These are phyloP conservation scores for Bubo blakistoni DNA, from an alignment of 2,113 vertebrate genomes.

Conservation along the genomic window DNA sequence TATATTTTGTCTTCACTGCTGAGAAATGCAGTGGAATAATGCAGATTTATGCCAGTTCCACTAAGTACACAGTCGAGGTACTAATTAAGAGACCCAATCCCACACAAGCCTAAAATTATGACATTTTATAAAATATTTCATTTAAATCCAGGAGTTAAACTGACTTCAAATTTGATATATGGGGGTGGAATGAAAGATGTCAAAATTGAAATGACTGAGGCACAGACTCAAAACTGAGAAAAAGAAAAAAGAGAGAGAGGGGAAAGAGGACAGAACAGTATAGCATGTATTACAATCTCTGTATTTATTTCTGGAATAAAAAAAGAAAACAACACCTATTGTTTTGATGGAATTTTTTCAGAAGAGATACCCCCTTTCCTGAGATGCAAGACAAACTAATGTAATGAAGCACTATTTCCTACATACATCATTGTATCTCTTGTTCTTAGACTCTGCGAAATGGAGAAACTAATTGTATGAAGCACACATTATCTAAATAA, in stretches of 20 bases:
- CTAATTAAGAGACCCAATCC: not conserved
- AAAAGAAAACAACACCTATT: not conserved
- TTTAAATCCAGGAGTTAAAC: constrained; percentile 15
- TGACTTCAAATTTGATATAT: not conserved
- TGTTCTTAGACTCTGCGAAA: not conserved
- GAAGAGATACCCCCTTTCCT: not conserved
- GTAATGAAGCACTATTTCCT: not conserved
- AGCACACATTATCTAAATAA: not conserved
- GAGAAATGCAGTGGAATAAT: not conserved
- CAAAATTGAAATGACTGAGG: constrained; percentile 7
- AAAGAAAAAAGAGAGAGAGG: not conserved
- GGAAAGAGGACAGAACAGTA: not conserved
- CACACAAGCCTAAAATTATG: not conserved
- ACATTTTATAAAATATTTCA: constrained; percentile 21
- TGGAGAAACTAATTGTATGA: not conserved
- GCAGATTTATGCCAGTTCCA: constrained; percentile 1
- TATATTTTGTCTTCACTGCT: not conserved
- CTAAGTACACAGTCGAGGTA: not conserved
- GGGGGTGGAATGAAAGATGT: constrained; percentile 18
- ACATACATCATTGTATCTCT: not conserved
- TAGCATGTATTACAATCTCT: not conserved
- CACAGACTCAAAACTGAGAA: not conserved
- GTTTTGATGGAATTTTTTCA: not conserved
- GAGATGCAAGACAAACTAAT: not conserved
- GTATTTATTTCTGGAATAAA: not conserved